phyloP scores from a whole-genome alignment of 2,797 vertebrate genomes.

The Microctenopoma lineatum region DNA sequence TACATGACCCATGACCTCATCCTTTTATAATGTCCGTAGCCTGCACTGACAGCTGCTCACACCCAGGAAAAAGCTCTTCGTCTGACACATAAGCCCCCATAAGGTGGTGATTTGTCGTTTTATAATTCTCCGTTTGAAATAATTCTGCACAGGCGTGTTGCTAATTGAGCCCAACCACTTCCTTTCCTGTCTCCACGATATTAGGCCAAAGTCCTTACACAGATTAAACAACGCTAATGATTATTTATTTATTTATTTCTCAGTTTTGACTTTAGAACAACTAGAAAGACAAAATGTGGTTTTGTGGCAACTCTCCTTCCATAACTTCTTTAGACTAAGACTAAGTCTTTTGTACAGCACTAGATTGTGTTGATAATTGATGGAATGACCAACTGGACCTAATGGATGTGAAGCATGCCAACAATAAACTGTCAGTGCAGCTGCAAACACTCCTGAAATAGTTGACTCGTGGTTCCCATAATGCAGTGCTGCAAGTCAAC shows the following conservation, averaged over 20 bases:
- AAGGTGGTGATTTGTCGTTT: background rate
- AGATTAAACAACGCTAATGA: no score
- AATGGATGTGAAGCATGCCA: background rate
- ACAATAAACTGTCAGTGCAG: background rate
- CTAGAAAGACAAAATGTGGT: no score
- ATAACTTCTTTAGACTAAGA: no score
- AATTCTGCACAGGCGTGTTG: no score
- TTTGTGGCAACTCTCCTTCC: no score
- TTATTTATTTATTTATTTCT: no score
- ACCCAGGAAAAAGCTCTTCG: background rate
- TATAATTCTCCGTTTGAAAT: background rate
- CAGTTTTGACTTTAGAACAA: no score
- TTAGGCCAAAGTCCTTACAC: no score
- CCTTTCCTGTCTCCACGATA: no score
- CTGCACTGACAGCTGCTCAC: background rate
- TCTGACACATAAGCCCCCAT: background rate
- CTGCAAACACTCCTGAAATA: background rate
- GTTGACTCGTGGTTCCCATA: slow-evolving; percentile 6
- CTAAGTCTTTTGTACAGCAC: no score
- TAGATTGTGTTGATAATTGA: background rate
- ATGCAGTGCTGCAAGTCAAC: slow-evolving; percentile 2
- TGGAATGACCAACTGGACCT: background rate
- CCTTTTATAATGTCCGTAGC: background rate
- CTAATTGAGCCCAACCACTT: no score
- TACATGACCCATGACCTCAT: no score